A percentile compares a stretch with the other conserved stretches of the same genome.
Evolutionary conservation across 2,797 vertebrate species (phyloP).

Genomic region (Haliaeetus albicilla): DNA sequence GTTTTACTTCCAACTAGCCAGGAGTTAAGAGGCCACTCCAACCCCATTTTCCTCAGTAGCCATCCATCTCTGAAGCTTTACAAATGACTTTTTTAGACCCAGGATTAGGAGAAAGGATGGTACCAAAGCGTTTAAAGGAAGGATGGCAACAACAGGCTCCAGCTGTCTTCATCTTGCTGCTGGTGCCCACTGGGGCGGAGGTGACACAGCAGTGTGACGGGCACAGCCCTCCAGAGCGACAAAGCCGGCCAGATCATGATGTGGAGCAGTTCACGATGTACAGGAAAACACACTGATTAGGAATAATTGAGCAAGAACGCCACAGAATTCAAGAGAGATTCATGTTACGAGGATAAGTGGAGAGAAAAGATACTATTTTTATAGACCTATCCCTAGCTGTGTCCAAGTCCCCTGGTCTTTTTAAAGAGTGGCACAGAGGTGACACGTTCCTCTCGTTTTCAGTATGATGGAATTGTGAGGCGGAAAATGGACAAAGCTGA

Average conservation of each 20-base stretch:
- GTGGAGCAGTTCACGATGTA: background rate
- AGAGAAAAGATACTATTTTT: background rate
- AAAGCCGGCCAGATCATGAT: accelerated
- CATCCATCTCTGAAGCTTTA: background rate
- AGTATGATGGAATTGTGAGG: background rate
- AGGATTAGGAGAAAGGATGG: background rate
- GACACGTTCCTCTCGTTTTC: background rate
- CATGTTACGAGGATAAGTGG: background rate
- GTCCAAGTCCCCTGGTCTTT: background rate
- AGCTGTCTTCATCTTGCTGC: background rate
- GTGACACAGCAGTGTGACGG: background rate
- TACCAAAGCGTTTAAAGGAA: background rate
- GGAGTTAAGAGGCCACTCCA: background rate
- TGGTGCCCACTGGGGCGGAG: background rate
- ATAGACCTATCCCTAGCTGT: background rate
- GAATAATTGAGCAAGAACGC: background rate
- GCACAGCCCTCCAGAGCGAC: background rate
- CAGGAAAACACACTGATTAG: background rate
- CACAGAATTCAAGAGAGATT: background rate
- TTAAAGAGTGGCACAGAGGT: background rate
- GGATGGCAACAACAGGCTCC: background rate
- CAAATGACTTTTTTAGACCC: background rate
- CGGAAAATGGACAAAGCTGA: background rate
- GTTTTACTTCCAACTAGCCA: background rate
- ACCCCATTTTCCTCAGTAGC: background rate